Base-by-base conservation (phyloP, 2,797 vertebrate genomes). In the Mormyrus proboscirostris region DNA sequence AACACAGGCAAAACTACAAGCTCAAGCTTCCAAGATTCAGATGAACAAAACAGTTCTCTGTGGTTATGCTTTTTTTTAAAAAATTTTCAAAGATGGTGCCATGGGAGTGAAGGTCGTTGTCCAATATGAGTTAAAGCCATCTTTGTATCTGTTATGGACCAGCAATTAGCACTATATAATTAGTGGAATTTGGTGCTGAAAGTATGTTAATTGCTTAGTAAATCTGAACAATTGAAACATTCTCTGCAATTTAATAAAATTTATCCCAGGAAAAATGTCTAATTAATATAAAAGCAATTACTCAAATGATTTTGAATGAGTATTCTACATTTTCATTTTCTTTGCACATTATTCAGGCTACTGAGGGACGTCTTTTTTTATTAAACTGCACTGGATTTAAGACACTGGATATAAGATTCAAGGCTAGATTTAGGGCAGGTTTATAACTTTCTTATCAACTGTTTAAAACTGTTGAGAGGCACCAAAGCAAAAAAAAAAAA, bases 221-320 rank as follows among this genome's bases (percentile, higher is more conserved):
- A 38, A 33, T 33, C 25, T 4, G 44, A 16, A 86, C 25, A 5
- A 25, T 25, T 4, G 12, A 86, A 55, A 57, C 51, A 55, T 22
- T 38, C 25, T 57, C 51, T 86, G 50, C 25, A 33, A 50, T 84
- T 50, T 84, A 6, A 84, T 50, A 44, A 84, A 84, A 76, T 38
- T 76, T 14, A 41, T 76, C 14, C 69, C 29, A 76, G 6, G 47
- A 86, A 86, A 86, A 86, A 25, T 16, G 1, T 25, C 25, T 55
- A 86, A 53, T 51, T 53, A 29, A 53, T 86, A 29, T 53, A 33
- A 86, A 86, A 55, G 84, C 12, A 86, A 33, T 86, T 86, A 86
- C 9, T 8, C n/a, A 85, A 85, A 85, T 50, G 19, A 85, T 25
- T 29, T 29, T 9, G 47, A 22, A 8, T 57, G 41, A 84, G 12